Conservation (phyloP, 2,888 invertebrate species). For the Itoplectis maculator region DNA sequence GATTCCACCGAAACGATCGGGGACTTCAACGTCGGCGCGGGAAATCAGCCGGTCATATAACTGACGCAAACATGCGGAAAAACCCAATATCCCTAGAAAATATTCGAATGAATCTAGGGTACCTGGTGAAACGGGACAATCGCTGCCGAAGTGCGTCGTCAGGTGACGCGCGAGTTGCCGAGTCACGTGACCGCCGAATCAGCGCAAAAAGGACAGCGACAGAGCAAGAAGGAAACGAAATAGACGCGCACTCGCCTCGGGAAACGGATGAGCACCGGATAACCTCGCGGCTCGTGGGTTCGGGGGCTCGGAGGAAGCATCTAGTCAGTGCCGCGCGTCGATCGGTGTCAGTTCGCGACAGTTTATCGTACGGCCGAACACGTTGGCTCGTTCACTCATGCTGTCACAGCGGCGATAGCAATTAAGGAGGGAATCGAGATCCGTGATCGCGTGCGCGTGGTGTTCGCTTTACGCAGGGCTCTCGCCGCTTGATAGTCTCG, state of each 20-base stretch:
- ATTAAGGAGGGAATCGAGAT: constrained; percentile 5
- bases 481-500: too few relatives aligned
- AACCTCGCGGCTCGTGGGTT: constrained; percentile 43
- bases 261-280: constrained; percentile 36
- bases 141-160: too few relatives aligned
- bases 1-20: too few relatives aligned
- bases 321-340: constrained; percentile 30
- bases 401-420: not conserved
- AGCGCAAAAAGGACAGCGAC: not conserved
- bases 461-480: not conserved
- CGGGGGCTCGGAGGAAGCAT: constrained; percentile 21
- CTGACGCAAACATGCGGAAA: too few relatives aligned
- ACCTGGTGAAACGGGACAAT: too few relatives aligned
- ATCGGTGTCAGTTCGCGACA: constrained; percentile 12
- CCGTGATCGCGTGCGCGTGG: constrained; percentile 45
- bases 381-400: not conserved
- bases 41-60: too few relatives aligned
- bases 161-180: too few relatives aligned
- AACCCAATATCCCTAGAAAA: too few relatives aligned
- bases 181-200: too few relatives aligned
- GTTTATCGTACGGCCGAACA: not conserved
- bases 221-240: constrained; percentile 6
- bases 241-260: constrained; percentile 9
- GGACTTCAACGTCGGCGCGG: too few relatives aligned
- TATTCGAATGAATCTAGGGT: too few relatives aligned